Conservation (phyloP, 2,113 vertebrate genomes). For the Archilochus colubris region DNA sequence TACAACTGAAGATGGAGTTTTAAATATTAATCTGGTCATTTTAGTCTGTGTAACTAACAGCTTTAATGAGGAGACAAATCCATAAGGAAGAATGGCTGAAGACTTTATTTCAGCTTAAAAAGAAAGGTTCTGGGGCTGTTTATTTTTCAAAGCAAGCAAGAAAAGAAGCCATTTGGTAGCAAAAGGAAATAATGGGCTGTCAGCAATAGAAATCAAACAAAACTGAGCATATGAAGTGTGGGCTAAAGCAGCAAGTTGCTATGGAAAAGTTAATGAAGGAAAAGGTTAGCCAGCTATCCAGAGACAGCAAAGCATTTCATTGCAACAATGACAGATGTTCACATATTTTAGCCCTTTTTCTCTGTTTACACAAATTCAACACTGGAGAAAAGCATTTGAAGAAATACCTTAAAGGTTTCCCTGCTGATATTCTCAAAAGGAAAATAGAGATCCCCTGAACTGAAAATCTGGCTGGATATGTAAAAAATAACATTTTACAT, state of each 20-base stretch:
- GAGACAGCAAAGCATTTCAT: not conserved
- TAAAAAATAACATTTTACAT: not conserved
- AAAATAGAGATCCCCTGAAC: not conserved
- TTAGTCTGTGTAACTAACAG: not conserved
- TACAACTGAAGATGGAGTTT: not conserved
- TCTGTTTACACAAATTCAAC: not conserved
- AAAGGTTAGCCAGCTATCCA: not conserved
- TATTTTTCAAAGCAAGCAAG: not conserved
- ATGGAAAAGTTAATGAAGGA: not conserved
- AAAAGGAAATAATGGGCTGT: not conserved
- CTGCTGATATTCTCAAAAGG: not conserved
- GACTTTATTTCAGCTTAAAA: not conserved
- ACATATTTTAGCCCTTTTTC: not conserved
- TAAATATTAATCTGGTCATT: not conserved
- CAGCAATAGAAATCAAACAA: not conserved
- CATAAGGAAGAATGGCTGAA: not conserved
- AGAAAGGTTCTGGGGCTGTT: not conserved
- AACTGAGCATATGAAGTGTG: not conserved
- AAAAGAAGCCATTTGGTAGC: not conserved
- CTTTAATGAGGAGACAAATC: not conserved
- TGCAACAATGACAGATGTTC: not conserved
- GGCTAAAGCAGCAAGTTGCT: not conserved
- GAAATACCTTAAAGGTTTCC: not conserved
- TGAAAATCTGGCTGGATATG: not conserved
- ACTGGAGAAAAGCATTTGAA: not conserved